Base-by-base conservation (phyloP, 1,140 invertebrate species). In the Listronotus oregonensis region DNA sequence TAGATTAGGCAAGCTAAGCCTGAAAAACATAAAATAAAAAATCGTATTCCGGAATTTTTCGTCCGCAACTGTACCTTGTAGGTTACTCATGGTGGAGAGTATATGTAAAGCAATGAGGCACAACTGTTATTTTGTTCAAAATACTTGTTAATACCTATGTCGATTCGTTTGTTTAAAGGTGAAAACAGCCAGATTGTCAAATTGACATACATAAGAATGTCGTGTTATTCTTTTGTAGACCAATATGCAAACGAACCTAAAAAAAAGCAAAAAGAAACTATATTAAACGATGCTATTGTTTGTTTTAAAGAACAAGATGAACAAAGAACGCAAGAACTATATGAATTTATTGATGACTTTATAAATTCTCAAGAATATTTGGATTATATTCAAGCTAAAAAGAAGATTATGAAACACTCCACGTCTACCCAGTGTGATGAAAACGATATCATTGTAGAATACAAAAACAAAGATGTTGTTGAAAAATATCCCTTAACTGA, bases 341-440 rank as follows among this genome's bases (percentile, higher is more conserved):
- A 60, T 6, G 34, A 47, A 12, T 71, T 69, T 58, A 57, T 71
- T n/a, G 59, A 71, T 39, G 62, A 71, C 34, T 71, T 71, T 46
- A 17, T 71, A 10, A 40, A 44, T n/a, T 69, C 69, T 11, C 11
- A 71, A 52, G 69, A 71, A 47, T 71, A 68, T 34, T 7, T 17
- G 7, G 49, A 59, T 1, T 68, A 68, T 49, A 3, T 66, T 6
- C 31, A 51, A 21, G 61, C 47, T 7, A 70, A 70, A 47, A 46
- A 18, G 14, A 51, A 52, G 18, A 70, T 66, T 15, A 43, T 47
- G 3, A 70, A 70, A 27, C 31, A 44, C 10, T 31, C 32, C 27
- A 17, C 2, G 3, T 17, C 40, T 9, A 63, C 55, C 3, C 66
- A 68, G n/a, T 70, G 56, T 39, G 55, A 57, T 31, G 7, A 17